Evolutionary conservation across 2,113 vertebrate genomes (phyloP).

Genomic region (Hippocampus mohnikei): DNA sequence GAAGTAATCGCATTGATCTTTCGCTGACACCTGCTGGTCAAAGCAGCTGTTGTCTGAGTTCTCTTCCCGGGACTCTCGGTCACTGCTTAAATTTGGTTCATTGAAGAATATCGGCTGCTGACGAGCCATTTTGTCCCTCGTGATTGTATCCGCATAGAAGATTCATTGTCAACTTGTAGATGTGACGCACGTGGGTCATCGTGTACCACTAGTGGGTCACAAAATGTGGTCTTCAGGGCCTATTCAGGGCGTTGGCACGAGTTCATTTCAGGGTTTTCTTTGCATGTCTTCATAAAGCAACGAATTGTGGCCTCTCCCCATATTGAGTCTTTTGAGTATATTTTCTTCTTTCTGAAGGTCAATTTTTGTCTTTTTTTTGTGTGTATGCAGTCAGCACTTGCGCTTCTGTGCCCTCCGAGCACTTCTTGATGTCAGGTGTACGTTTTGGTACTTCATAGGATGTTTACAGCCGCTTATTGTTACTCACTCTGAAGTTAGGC

Average conservation of each 20-base stretch:
- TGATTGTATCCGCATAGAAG: neutral
- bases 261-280: neutral
- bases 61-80: too few relatives aligned
- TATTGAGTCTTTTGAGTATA: neutral
- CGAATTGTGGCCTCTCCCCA: neutral
- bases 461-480: neutral
- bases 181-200: neutral
- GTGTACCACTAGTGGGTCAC: neutral
- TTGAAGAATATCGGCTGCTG: neutral
- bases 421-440: conserved; percentile 4
- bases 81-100: neutral
- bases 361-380: neutral
- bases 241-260: conserved; percentile 1
- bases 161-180: neutral
- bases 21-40: conserved; percentile 59
- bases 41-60: neutral
- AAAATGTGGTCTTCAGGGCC: conserved; percentile 2
- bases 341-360: conserved; percentile 14
- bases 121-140: neutral
- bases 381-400: neutral
- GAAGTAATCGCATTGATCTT: conserved; percentile 10
- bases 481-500: conserved; percentile 22
- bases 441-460: neutral
- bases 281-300: neutral
- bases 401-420: neutral